These are phyloP conservation scores for Helicoverpa armigera DNA, from an alignment of 1,140 invertebrate genomes.

Conservation along the genomic window DNA sequence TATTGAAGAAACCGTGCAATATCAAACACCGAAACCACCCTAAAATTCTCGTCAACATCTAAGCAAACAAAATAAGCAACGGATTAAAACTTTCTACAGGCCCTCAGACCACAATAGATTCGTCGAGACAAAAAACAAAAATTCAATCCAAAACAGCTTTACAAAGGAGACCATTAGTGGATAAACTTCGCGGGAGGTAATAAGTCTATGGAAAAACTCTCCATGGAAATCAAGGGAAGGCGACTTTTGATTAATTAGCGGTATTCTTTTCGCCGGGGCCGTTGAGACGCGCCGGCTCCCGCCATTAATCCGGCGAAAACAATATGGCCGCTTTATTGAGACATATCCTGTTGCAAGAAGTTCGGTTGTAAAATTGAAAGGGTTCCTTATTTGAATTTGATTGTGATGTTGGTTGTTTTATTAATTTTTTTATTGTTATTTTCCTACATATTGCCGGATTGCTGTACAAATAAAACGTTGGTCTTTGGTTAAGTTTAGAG, in stretches of 20 bases:
- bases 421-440: neutral
- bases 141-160: constrained; percentile 72
- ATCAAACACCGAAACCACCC: neutral
- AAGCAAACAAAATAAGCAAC: constrained; percentile 73
- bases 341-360: constrained; percentile 58
- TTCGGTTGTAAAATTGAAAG: constrained; percentile 28
- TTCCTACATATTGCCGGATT: too few relatives aligned
- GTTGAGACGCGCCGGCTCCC: constrained; percentile 52
- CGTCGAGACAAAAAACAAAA: constrained; percentile 71
- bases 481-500: too few relatives aligned
- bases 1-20: neutral
- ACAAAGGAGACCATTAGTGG: constrained; percentile 81
- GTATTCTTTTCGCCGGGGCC: constrained; percentile 80
- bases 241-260: constrained; percentile 85
- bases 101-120: constrained; percentile 65
- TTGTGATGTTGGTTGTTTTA: neutral
- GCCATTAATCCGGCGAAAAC: constrained; percentile 79
- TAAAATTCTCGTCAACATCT: constrained; percentile 60
- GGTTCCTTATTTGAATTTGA: constrained; percentile 23
- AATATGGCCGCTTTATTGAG: constrained; percentile 79
- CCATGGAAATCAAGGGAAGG: constrained; percentile 83
- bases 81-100: constrained; percentile 69
- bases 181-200: constrained; percentile 74
- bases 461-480: too few relatives aligned
- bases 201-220: constrained; percentile 70